Evolutionary conservation across 2,888 invertebrate genomes (phyloP), one percentile per base, ranked within the genome.

Genomic region (Leucoptera coffeella): DNA sequence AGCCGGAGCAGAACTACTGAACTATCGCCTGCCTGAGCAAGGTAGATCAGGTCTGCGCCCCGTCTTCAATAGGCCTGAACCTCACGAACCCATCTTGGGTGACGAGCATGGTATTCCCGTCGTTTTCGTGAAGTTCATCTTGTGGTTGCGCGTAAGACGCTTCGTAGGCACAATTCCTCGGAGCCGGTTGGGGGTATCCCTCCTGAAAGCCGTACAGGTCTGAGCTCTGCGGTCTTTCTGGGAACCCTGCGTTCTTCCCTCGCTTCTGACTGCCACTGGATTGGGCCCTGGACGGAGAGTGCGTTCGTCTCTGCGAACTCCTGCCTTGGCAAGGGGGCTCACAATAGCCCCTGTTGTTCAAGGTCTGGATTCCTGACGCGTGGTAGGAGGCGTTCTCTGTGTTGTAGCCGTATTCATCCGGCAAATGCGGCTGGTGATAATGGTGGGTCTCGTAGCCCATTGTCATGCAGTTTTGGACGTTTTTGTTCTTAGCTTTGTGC

Each of bases 11-110:
- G n/a, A n/a, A n/a, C n/a, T n/a, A n/a, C n/a, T n/a, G n/a, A n/a
- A n/a, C n/a, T n/a, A n/a, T n/a, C n/a, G n/a, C n/a, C n/a, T n/a
- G n/a, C n/a, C n/a, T n/a, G n/a, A n/a, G n/a, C n/a, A n/a, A n/a
- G n/a, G n/a, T n/a, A n/a, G 61, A 71, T 73, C 73, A 62, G 38
- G 71, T 71, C 44, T 64, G 64, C 41, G 64, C 55, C 17, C 62
- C 55, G 35, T 72, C 72, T 40, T 77, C 84, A 38, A 87, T 64
- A 10, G 84, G 81, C 33, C 88, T 75, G 60, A 91, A 90, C 38
- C 92, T 73, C 9, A 91, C 83, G 54, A 91, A 89, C 4, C 91
- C 90, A 45, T 90, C 86, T 47, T 92, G 91, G 32, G 88, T 85
- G n/a, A 90, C 88, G 34, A 91, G 62, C 87, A 91, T 89, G 38